Conservation (phyloP, 2,888 invertebrate genomes). For the Oeneis ivallda region DNA sequence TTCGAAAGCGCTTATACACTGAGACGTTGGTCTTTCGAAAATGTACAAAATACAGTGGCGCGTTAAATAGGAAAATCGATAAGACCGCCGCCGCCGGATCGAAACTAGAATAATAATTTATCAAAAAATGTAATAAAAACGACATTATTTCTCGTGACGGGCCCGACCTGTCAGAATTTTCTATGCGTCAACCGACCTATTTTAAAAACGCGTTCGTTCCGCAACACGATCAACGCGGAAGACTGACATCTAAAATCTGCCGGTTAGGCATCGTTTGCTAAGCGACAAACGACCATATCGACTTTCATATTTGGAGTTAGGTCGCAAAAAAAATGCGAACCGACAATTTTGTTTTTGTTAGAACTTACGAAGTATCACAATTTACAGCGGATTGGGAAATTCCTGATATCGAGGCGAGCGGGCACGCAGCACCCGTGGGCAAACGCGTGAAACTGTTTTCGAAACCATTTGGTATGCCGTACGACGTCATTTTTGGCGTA, state of each 20-base stretch:
- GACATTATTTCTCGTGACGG: constrained; percentile 79
- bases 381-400: constrained; percentile 84
- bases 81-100: constrained; percentile 71
- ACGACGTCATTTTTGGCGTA: constrained; percentile 82
- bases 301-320: constrained; percentile 75
- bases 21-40: constrained; percentile 75
- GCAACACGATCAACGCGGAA: constrained; percentile 34
- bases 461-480: constrained; percentile 77
- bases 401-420: constrained; percentile 76
- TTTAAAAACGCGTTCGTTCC: constrained; percentile 26
- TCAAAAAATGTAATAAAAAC: constrained; percentile 82
- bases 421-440: constrained; percentile 69
- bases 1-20: constrained; percentile 77
- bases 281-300: constrained; percentile 62
- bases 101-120: constrained; percentile 79
- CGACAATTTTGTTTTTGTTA: constrained; percentile 72
- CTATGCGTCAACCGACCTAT: constrained; percentile 55
- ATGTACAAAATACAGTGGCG: constrained; percentile 75
- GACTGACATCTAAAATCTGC: constrained; percentile 53
- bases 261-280: constrained; percentile 52
- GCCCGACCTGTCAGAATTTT: constrained; percentile 78
- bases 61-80: constrained; percentile 80
- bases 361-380: constrained; percentile 65
- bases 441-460: constrained; percentile 79
- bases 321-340: constrained; percentile 76